A percentile compares a stretch with the other conserved stretches of the same genome.
phyloP scores from a whole-genome alignment of 2,888 invertebrate genomes.

The Caenorhabditis virilis region DNA sequence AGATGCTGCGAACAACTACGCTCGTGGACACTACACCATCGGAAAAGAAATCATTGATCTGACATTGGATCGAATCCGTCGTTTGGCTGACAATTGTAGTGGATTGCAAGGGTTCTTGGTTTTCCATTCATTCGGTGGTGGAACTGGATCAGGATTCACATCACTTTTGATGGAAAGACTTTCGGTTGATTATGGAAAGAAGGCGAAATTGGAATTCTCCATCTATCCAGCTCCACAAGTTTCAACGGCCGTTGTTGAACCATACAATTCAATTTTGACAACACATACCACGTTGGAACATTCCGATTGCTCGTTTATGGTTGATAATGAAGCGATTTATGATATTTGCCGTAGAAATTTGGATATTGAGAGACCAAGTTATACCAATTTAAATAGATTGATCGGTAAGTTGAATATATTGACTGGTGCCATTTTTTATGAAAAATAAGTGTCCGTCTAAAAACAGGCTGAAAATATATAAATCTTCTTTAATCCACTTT shows the following conservation, averaged over 20 bases:
- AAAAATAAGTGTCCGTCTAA: no score
- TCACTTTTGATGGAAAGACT: conserved; percentile 85
- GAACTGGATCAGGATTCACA: conserved; percentile 84
- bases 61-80: conserved; percentile 65
- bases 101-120: conserved; percentile 81
- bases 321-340: conserved; percentile 76
- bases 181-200: conserved; percentile 75
- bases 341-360: conserved; percentile 79
- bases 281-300: conserved; percentile 92
- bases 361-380: conserved; percentile 76
- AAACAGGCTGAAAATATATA: no score
- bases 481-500: no score
- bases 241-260: conserved; percentile 90
- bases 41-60: conserved; percentile 76
- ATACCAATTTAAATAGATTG: conserved; percentile 87
- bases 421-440: no score
- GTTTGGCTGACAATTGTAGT: conserved; percentile 78
- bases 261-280: conserved; percentile 93
- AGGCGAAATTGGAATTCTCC: conserved; percentile 79
- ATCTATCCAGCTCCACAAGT: conserved; percentile 87
- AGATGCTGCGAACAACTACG: conserved; percentile 72
- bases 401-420: conserved; percentile 80
- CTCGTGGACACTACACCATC: conserved; percentile 78
- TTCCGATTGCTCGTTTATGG: conserved; percentile 93
- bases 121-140: conserved; percentile 76